A percentile compares a stretch with the other conserved stretches of the same genome.
These are phyloP conservation scores for Germaria angustata DNA, from an alignment of 2,888 invertebrate genomes.

Conservation along the genomic window DNA sequence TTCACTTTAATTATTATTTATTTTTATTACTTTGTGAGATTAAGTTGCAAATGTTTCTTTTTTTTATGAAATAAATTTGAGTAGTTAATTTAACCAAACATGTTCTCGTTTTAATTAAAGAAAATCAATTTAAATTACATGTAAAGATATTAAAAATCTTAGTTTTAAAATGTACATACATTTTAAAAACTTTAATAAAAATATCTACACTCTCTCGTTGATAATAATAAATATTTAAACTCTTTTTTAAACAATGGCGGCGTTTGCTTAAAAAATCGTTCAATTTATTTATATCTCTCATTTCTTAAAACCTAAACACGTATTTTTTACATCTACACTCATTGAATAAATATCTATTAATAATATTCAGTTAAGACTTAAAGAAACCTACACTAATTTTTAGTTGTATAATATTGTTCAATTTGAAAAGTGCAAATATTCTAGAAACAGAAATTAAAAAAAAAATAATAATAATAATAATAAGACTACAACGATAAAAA, in stretches of 20 bases:
- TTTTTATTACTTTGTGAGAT: slow-evolving; percentile 25
- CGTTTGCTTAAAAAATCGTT: slow-evolving; percentile 52
- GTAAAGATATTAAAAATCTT: slow-evolving; percentile 27
- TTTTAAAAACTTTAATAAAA: slow-evolving; percentile 57
- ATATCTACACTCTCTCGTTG: slow-evolving; percentile 47
- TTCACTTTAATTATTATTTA: slow-evolving; percentile 10
- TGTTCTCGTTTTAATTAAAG: slow-evolving; percentile 64
- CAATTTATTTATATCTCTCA: background rate
- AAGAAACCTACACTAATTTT: slow-evolving; percentile 39
- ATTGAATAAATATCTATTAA: slow-evolving; percentile 31
- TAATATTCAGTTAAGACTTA: slow-evolving; percentile 47
- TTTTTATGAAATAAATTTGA: slow-evolving; percentile 44
- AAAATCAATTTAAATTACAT: slow-evolving; percentile 48
- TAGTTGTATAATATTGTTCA: slow-evolving; percentile 9
- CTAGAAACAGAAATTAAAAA: slow-evolving; percentile 37
- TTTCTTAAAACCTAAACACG: slow-evolving; percentile 46
- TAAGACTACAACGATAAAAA: slow-evolving; percentile 46
- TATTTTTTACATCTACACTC: slow-evolving; percentile 44
- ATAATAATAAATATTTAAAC: slow-evolving; percentile 25
- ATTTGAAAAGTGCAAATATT: slow-evolving; percentile 44
- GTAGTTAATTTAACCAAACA: slow-evolving; percentile 63
- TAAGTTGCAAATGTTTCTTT: slow-evolving; percentile 24
- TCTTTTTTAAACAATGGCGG: slow-evolving; percentile 62
- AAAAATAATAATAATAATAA: too few relatives aligned
- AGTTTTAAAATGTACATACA: slow-evolving; percentile 21